Evolutionary conservation across 1,140 invertebrate genomes (phyloP), one percentile per base, ranked within the genome.

Genomic region (Adoxophyes honmai): DNA sequence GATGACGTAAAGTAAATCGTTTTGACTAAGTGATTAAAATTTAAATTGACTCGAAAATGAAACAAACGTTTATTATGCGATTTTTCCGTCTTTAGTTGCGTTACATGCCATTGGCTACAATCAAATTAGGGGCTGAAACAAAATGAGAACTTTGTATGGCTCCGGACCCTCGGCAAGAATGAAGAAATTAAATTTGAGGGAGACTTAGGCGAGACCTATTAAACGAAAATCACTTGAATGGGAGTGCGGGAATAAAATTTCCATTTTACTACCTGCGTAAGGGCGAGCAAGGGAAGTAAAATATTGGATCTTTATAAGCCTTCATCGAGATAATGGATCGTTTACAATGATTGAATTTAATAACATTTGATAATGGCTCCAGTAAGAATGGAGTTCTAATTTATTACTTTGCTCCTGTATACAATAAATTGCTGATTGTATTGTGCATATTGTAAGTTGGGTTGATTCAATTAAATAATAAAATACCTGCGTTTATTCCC

Each of bases 221-320:
- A 44, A 44, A 10, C 9, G 42, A 48, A 48, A 48, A 48, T 48
- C 42, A 10, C 18, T 48, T 48, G 36, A 38, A 28, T 28, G 4
- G 36, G 36, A 11, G 36, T 38, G 36, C 11, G n/a, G 39, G 10
- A 48, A 48, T 48, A 48, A 48, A 48, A 28, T 48, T 48, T 48
- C 18, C 18, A 48, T 48, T 48, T 48, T 48, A 48, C 42, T 21
- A 48, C 42, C 18, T 28, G 42, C 21, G 9, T 48, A 21, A 48
- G 28, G 4, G 18, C 42, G 18, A 18, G 21, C 6, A 33, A 10
- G 18, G 21, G 42, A 33, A 48, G 28, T 33, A 5, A n/a, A 33
- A 13, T 33, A 48, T 48, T 48, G 21, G 5, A 13, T 48, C 42
- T 48, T 48, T 28, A 28, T 28, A 28, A 11, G 42, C 42, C 3